phyloP scores from a whole-genome alignment of 2,888 invertebrate species.

The Mesorhabditis belari region DNA sequence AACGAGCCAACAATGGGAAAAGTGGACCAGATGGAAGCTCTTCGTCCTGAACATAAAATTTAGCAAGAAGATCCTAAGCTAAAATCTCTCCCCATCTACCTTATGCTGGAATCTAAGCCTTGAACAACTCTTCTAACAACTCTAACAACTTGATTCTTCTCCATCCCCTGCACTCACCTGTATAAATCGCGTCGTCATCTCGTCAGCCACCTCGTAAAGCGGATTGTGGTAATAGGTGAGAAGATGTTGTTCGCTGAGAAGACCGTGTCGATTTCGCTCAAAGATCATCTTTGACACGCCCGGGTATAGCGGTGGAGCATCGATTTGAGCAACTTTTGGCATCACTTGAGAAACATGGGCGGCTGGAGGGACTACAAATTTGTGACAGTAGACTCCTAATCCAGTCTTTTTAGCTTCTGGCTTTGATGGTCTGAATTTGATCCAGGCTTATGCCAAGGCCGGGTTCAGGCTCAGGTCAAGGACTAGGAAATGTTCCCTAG shows the following conservation, averaged over 20 bases:
- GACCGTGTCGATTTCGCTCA: slow-evolving; percentile 47
- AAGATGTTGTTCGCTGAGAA: slow-evolving; percentile 41
- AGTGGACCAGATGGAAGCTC: slow-evolving; percentile 32
- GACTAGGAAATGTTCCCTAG: no score
- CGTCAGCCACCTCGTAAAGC: slow-evolving; percentile 44
- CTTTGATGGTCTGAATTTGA: no score
- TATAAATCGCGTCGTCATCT: slow-evolving; percentile 42
- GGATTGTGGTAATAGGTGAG: slow-evolving; percentile 46
- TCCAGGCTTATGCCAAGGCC: no score
- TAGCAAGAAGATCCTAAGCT: not conserved
- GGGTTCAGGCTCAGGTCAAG: no score
- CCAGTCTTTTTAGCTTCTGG: no score
- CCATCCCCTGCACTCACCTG: slow-evolving; percentile 19
- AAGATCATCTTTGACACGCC: slow-evolving; percentile 35
- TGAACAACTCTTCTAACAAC: no score
- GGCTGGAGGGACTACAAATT: no score
- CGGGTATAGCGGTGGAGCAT: slow-evolving; percentile 32
- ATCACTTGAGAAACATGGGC: not conserved
- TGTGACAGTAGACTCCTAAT: no score
- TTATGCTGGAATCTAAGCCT: no score
- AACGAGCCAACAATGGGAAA: slow-evolving; percentile 27
- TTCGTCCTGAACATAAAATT: slow-evolving; percentile 22
- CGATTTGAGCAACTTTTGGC: no score
- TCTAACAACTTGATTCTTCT: no score
- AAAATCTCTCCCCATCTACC: no score